Conservation (phyloP, 2,888 invertebrate species). For the Pogonocherus hispidulus region DNA sequence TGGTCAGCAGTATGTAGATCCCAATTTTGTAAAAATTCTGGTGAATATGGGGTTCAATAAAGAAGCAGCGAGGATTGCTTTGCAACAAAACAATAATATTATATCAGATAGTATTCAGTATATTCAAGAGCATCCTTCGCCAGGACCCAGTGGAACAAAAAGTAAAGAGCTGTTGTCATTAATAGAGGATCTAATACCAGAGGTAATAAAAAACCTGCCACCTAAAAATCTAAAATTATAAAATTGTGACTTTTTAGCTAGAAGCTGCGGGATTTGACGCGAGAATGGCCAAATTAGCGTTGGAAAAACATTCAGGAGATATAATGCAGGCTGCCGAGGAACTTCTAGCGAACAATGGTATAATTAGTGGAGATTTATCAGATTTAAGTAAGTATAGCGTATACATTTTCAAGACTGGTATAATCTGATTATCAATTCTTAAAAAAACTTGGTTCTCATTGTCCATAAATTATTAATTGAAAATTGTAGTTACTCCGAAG, state of each 20-base stretch:
- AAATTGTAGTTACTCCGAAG: slow-evolving; percentile 49
- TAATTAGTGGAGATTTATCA: slow-evolving; percentile 58
- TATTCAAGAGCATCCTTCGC: slow-evolving; percentile 74
- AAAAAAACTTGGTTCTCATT: no score
- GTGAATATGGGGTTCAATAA: slow-evolving; percentile 80
- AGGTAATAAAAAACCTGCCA: slow-evolving; percentile 56
- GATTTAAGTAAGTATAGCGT: slow-evolving; percentile 44
- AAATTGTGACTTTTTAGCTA: slow-evolving; percentile 64
- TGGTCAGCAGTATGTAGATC: slow-evolving; percentile 72
- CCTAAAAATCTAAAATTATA: background rate
- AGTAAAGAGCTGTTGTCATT: slow-evolving; percentile 62
- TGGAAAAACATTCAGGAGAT: slow-evolving; percentile 72
- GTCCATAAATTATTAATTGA: background rate
- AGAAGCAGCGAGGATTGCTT: slow-evolving; percentile 73
- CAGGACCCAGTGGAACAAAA: slow-evolving; percentile 66
- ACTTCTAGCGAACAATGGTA: slow-evolving; percentile 69
- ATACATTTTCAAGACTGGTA: no score
- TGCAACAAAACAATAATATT: slow-evolving; percentile 78
- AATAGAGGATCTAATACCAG: slow-evolving; percentile 63
- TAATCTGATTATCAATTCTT: no score
- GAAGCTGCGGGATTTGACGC: slow-evolving; percentile 75
- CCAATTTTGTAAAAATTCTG: slow-evolving; percentile 71
- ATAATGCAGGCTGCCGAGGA: slow-evolving; percentile 74
- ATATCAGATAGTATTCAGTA: slow-evolving; percentile 77
- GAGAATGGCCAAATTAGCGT: slow-evolving; percentile 71